These are phyloP conservation scores for Drosophila glabriapex DNA, from an alignment of 2,888 invertebrate species.

Conservation along the genomic window DNA sequence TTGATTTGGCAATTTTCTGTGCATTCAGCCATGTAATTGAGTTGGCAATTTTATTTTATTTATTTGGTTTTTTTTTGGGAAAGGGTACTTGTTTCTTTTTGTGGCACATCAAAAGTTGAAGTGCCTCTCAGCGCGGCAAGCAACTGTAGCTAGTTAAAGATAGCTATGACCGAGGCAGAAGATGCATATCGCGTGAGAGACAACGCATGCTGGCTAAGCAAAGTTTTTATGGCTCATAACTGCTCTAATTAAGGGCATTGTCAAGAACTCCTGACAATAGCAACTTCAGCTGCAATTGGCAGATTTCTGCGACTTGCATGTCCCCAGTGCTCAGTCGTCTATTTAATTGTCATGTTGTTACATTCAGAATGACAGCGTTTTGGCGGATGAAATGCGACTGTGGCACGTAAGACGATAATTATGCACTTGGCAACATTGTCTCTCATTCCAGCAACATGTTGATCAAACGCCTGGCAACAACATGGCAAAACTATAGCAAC, in stretches of 20 bases:
- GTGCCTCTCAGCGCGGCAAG: neutral
- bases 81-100: neutral
- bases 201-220: slow-evolving; percentile 28
- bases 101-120: slow-evolving; percentile 22
- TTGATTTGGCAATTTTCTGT: slow-evolving; percentile 69
- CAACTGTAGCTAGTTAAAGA: slow-evolving; percentile 35
- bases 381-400: slow-evolving; percentile 60
- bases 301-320: slow-evolving; percentile 71
- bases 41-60: slow-evolving; percentile 55
- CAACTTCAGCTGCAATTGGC: slow-evolving; percentile 36
- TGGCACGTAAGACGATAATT: slow-evolving; percentile 74
- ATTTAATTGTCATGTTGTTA: slow-evolving; percentile 74
- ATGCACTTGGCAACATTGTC: slow-evolving; percentile 40
- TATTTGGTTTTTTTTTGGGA: neutral
- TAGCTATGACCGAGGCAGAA: slow-evolving; percentile 24
- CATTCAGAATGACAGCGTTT: slow-evolving; percentile 59
- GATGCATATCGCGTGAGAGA: slow-evolving; percentile 70
- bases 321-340: slow-evolving; percentile 75
- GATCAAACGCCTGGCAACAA: neutral
- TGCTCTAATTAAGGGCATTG: slow-evolving; percentile 76
- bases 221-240: slow-evolving; percentile 73
- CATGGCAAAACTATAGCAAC: neutral
- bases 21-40: slow-evolving; percentile 75
- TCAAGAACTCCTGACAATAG: slow-evolving; percentile 45
- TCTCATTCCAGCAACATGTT: slow-evolving; percentile 6